Base-by-base conservation (phyloP, 1,140 invertebrate species). In the Cotesia vestalis region DNA sequence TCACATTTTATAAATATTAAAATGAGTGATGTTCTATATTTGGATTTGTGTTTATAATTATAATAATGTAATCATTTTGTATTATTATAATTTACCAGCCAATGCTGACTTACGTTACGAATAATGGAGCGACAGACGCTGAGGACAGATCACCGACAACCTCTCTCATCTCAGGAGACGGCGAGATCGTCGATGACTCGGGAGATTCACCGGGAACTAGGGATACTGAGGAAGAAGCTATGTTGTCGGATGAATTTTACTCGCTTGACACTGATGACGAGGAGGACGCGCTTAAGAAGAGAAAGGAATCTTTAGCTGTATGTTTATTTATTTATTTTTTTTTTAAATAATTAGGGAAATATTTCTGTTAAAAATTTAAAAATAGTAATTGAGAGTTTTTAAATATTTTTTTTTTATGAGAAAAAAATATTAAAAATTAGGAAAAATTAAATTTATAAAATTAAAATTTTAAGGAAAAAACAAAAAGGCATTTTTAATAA, bases 221-320 rank as follows among this genome's bases (percentile, higher is more conserved):
- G 8, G 83, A 84, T 35, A 82, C 81, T 5, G 84, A 85, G 14
- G 84, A 84, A 36, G 84, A 84, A 35, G 81, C 83, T 0, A 82
- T 81, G 11, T 73, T 84, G 4, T 85, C 84, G 4, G 85, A 86
- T 57, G 84, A 86, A 27, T 85, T 86, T 77, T 86, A 85, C 69
- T 84, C 84, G 0, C 84, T 85, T 59, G 85, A 86, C 12, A 83
- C 85, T 0, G 85, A 86, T 14, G 85, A 86, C 17, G 85, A 86
- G 0, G 81, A 84, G 3, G 84, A 84, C 5, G 77, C 79, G 14
- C 75, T 76, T 1, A 81, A 79, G 71, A 76, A 71, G 40, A 69
- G 52, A 77, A 78, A 20, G 71, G 77, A 4, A 76, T 77, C 51
- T 78, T 76, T 4, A 12, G 14, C 14, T 59, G 70, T 72, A 66